A percentile compares a stretch with the other conserved stretches of the same genome.
Evolutionary conservation across 1,140 invertebrate genomes (phyloP).

Genomic region (Hylyphantes graminicola): DNA sequence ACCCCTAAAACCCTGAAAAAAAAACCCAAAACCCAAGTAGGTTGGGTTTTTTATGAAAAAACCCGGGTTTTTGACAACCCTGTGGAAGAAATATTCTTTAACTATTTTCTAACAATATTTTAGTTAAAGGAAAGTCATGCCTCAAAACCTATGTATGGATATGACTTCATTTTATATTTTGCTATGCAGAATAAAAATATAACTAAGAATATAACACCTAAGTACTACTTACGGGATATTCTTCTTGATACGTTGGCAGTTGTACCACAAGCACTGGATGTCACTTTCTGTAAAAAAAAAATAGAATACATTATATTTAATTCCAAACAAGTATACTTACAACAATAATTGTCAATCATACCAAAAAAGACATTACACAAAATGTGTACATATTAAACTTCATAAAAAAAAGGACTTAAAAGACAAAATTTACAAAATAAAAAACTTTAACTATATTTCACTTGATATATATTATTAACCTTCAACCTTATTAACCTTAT

Average conservation of each 20-base stretch:
- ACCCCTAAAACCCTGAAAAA: no score
- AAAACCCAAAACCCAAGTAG: no score
- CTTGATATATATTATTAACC: no score
- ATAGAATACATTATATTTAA: neutral
- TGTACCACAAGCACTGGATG: constrained; percentile 89
- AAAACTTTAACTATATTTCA: no score
- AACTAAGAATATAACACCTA: neutral
- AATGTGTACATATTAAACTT: neutral
- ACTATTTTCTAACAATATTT: neutral
- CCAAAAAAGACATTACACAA: no score
- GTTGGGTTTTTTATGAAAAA: no score
- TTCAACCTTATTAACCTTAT: no score
- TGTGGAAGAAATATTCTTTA: neutral
- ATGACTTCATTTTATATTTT: neutral
- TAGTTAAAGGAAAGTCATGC: neutral
- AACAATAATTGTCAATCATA: neutral
- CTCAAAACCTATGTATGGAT: neutral
- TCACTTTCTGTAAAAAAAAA: constrained; percentile 73
- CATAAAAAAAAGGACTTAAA: neutral
- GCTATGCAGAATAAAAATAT: neutral
- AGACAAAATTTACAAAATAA: no score
- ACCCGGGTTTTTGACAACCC: no score
- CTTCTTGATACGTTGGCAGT: constrained; percentile 82
- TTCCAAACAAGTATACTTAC: neutral
- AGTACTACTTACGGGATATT: constrained; percentile 73